Conservation (phyloP, 2,797 vertebrate genomes). For the Coracias cyanogaster region DNA sequence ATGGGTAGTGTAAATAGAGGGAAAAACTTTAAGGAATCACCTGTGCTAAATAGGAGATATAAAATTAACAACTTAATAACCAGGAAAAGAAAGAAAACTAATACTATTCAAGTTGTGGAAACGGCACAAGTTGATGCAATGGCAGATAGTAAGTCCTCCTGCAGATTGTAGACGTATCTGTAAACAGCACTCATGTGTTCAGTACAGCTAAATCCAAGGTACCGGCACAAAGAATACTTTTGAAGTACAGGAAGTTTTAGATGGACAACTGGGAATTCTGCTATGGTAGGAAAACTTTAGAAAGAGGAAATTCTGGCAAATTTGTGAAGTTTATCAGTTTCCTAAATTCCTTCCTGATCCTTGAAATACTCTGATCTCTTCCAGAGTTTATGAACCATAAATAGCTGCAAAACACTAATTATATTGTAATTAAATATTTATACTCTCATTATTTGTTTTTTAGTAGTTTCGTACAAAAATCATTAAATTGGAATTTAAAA, state of each 20-base stretch:
- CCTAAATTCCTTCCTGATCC: background rate
- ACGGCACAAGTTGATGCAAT: background rate
- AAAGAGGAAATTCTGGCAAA: background rate
- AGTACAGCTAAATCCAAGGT: background rate
- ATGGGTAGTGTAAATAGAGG: background rate
- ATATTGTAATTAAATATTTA: constrained; percentile 8
- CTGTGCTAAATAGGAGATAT: background rate
- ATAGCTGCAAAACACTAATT: background rate
- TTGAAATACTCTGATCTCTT: background rate
- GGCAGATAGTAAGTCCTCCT: background rate
- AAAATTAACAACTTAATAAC: background rate
- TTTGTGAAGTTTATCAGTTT: background rate
- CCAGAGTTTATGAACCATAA: background rate
- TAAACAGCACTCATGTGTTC: background rate
- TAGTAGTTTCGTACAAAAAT: constrained; percentile 6
- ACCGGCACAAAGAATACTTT: background rate
- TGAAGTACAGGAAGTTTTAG: background rate
- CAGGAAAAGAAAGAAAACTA: background rate
- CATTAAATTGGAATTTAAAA: background rate
- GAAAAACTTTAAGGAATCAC: background rate
- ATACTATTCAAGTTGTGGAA: background rate
- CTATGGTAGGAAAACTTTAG: background rate
- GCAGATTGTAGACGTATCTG: background rate
- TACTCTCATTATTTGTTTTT: background rate
- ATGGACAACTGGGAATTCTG: background rate